Evolutionary conservation across 2,113 vertebrate species (phyloP).

Genomic region (Poecile atricapillus): DNA sequence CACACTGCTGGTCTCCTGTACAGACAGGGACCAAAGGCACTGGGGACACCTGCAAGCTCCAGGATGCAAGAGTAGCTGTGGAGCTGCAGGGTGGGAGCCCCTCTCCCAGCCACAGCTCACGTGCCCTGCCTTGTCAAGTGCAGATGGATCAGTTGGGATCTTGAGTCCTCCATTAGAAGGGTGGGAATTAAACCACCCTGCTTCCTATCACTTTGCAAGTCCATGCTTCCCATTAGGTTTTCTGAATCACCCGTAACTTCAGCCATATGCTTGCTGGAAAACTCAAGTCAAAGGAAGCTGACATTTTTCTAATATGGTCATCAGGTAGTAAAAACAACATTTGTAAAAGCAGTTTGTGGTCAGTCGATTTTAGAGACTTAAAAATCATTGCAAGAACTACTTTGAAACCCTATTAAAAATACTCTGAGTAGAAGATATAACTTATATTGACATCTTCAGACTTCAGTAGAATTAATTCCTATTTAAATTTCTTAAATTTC

Average conservation of each 20-base stretch:
- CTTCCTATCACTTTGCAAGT: not conserved
- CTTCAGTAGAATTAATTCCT: not conserved
- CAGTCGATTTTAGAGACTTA: not conserved
- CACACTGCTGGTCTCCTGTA: not conserved
- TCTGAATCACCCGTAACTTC: not conserved
- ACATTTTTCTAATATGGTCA: not conserved
- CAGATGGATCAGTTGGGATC: not conserved
- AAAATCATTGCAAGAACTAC: not conserved
- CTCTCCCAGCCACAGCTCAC: fast-evolving
- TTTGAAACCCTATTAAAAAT: not conserved
- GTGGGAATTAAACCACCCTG: not conserved
- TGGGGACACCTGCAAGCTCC: not conserved
- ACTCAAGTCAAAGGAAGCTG: not conserved
- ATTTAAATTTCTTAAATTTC: not conserved
- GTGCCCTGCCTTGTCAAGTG: not conserved
- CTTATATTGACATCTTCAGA: not conserved
- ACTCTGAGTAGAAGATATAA: not conserved
- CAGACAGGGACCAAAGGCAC: fast-evolving
- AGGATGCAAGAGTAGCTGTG: fast-evolving
- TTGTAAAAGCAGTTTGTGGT: not conserved
- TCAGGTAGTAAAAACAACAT: not conserved
- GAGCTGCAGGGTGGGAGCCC: not conserved
- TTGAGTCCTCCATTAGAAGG: not conserved
- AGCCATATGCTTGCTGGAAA: not conserved
- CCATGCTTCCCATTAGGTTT: not conserved